These are phyloP conservation scores for Lycopodina hypogea DNA, from an alignment of 37 sponge, comb jelly and placozoan species.

Conservation along the genomic window DNA sequence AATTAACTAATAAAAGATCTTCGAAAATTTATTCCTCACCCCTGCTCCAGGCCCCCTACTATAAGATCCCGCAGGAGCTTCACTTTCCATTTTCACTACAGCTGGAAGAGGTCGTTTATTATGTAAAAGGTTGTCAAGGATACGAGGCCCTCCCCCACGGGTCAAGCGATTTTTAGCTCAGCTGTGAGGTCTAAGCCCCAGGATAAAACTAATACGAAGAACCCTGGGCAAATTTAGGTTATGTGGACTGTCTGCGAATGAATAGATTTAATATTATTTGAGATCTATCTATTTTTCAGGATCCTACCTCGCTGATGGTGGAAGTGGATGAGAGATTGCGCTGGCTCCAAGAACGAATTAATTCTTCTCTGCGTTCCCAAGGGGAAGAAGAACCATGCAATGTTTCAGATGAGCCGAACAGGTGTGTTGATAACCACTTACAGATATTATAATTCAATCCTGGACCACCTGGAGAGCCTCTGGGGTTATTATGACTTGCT, in stretches of 20 bases:
- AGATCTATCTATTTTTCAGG: too few species aligned
- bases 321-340: conserved; percentile 83
- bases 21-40: neutral
- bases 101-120: too few species aligned
- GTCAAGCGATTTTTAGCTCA: neutral
- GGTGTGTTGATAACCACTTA: conserved; percentile 20
- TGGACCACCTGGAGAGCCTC: too few species aligned
- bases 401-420: conserved; percentile 50
- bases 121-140: conserved; percentile 15
- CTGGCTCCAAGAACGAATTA: conserved; percentile 81
- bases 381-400: conserved; percentile 65
- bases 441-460: neutral
- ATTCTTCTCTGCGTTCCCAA: conserved; percentile 73
- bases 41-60: neutral
- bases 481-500: too few species aligned
- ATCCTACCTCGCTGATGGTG: too few species aligned
- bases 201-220: too few species aligned
- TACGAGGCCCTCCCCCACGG: neutral
- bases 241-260: too few species aligned
- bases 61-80: too few species aligned
- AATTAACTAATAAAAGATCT: neutral
- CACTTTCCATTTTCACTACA: too few species aligned
- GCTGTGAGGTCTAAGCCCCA: too few species aligned
- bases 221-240: too few species aligned
- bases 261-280: too few species aligned